These are phyloP conservation scores for Petrocephalus microphthalmus DNA, from an alignment of 2,113 vertebrate species.

Conservation along the genomic window DNA sequence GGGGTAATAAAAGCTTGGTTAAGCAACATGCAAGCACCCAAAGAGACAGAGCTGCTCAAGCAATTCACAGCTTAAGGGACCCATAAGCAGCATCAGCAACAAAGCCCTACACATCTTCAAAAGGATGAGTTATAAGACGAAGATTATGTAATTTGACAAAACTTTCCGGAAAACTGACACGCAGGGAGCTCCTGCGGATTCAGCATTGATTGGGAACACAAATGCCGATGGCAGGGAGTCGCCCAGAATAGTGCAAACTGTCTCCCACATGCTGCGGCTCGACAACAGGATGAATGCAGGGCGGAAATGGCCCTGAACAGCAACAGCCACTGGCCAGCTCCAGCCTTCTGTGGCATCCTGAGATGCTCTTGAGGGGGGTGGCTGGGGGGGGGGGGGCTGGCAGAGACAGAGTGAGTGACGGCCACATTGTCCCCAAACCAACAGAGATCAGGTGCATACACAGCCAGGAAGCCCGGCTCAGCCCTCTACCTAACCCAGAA, in stretches of 20 bases:
- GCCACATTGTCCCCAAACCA: neutral
- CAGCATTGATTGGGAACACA: neutral
- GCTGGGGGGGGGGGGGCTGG: neutral
- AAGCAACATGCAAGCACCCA: conserved; percentile 17
- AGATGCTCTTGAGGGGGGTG: neutral
- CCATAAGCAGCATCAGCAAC: conserved; percentile 38
- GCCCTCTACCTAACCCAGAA: neutral
- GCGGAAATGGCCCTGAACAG: neutral
- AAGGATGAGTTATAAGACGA: neutral
- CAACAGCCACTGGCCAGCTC: neutral
- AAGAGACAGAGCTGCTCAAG: conserved; percentile 40
- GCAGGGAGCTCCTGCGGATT: neutral
- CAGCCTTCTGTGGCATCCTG: neutral
- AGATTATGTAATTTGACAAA: neutral
- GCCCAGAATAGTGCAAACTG: neutral
- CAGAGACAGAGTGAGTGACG: neutral
- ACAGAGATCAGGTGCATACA: neutral
- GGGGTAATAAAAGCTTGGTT: neutral
- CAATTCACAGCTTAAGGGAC: conserved; percentile 39
- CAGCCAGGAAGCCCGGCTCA: neutral
- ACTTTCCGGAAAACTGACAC: neutral
- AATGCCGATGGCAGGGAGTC: neutral
- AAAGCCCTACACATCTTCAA: neutral
- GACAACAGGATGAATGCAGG: neutral
- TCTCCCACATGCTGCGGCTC: neutral